Evolutionary conservation across 2,797 vertebrate species (phyloP).

Genomic region (Anomalospiza imberbis): DNA sequence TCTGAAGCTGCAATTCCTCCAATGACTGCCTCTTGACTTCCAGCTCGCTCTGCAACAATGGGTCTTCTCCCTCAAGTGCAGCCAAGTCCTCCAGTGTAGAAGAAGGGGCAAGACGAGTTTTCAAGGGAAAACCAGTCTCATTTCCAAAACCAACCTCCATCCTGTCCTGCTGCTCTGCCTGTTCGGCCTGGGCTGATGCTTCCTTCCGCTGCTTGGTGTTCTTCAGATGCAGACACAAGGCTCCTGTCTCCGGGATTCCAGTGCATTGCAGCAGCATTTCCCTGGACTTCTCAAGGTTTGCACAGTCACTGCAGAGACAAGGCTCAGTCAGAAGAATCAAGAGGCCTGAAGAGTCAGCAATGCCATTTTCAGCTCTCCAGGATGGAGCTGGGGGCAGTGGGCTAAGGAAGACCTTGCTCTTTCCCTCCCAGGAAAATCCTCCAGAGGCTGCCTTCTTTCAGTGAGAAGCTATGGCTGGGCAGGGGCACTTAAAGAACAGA

Average conservation of each 20-base stretch:
- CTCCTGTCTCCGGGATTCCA: too few relatives aligned
- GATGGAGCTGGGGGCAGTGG: not conserved
- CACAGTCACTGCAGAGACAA: constrained; percentile 65
- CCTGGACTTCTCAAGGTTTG: constrained; percentile 69
- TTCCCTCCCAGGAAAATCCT: not conserved
- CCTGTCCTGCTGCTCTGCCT: constrained; percentile 71
- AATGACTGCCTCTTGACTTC: constrained; percentile 71
- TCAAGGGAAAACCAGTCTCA: too few relatives aligned
- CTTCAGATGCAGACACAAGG: too few relatives aligned
- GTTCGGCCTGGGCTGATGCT: not conserved
- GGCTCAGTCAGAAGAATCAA: not conserved
- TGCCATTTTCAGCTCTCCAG: not conserved
- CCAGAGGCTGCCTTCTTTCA: not conserved
- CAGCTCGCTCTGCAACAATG: constrained; percentile 71
- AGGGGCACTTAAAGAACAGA: not conserved
- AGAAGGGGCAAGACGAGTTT: too few relatives aligned
- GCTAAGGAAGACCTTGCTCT: not conserved
- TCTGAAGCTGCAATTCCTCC: constrained; percentile 77
- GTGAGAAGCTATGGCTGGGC: not conserved
- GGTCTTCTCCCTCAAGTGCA: constrained; percentile 77
- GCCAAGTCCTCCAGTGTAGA: constrained; percentile 63
- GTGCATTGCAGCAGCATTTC: constrained; percentile 67
- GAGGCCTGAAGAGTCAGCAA: not conserved
- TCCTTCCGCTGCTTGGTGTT: too few relatives aligned
- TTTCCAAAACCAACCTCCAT: too few relatives aligned